Evolutionary conservation across 2,888 invertebrate genomes (phyloP).

Genomic region (Prenolepis imparis): DNA sequence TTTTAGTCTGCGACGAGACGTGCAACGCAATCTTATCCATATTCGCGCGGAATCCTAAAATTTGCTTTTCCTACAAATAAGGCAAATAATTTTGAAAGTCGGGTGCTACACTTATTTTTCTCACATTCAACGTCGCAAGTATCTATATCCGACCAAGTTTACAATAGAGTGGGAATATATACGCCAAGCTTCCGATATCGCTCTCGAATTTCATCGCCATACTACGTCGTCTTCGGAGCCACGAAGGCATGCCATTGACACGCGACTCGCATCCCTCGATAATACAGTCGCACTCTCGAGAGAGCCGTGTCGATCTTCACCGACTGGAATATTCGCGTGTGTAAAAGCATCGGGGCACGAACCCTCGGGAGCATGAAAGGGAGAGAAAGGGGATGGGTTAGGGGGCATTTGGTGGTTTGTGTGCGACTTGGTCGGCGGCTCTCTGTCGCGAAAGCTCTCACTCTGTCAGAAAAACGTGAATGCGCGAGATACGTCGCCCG

Average conservation of each 20-base stretch:
- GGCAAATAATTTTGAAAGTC: background rate
- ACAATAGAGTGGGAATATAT: constrained; percentile 8
- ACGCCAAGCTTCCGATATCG: constrained; percentile 42
- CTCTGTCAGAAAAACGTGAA: constrained; percentile 59
- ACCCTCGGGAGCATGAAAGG: constrained; percentile 38
- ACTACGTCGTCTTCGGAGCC: constrained; percentile 61
- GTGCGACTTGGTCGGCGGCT: constrained; percentile 55
- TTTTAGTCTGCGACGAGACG: background rate
- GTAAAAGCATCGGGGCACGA: constrained; percentile 47
- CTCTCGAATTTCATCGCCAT: constrained; percentile 62
- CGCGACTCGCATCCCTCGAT: constrained; percentile 73
- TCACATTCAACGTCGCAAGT: background rate
- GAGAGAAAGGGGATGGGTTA: background rate
- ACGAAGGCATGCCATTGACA: constrained; percentile 69
- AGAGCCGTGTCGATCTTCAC: constrained; percentile 22
- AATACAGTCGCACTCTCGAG: constrained; percentile 59
- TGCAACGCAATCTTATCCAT: background rate
- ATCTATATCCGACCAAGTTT: constrained; percentile 9
- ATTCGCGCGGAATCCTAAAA: background rate
- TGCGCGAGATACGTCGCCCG: constrained; percentile 49
- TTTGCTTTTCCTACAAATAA: background rate
- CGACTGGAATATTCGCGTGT: constrained; percentile 54
- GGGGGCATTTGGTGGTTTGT: constrained; percentile 24
- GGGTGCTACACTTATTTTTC: background rate
- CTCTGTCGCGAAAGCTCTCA: constrained; percentile 51